These are phyloP conservation scores for Lasaia peninsularis DNA, from an alignment of 1,140 invertebrate species.

Conservation along the genomic window DNA sequence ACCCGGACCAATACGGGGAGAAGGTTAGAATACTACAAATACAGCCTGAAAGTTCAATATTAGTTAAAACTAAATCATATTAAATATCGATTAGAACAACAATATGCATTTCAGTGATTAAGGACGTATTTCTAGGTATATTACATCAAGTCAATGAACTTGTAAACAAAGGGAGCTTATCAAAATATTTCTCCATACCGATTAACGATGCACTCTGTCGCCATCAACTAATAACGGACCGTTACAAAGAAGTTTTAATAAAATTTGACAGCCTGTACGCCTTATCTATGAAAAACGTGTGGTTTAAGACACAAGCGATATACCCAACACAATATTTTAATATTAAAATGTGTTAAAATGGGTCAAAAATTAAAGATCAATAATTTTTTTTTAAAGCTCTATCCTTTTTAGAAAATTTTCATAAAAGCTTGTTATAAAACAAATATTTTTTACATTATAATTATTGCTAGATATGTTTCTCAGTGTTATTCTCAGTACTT, in stretches of 20 bases:
- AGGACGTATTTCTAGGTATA: constrained; percentile 31
- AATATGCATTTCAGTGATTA: constrained; percentile 27
- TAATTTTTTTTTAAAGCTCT: too few species aligned
- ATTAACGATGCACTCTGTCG: constrained; percentile 38
- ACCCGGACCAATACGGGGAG: too few species aligned
- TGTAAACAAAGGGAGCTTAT: constrained; percentile 52
- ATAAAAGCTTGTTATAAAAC: too few species aligned
- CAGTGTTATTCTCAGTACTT: too few species aligned
- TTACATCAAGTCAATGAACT: constrained; percentile 34
- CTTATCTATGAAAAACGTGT: constrained; percentile 41
- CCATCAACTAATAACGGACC: constrained; percentile 44
- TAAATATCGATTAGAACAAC: neutral
- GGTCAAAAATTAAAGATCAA: too few species aligned
- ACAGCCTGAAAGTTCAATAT: too few species aligned
- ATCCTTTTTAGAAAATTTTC: too few species aligned
- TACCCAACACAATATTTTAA: too few species aligned
- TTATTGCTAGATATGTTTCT: too few species aligned
- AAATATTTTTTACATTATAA: too few species aligned
- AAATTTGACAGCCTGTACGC: constrained; percentile 52
- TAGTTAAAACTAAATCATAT: neutral
- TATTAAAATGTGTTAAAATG: neutral
- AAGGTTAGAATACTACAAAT: too few species aligned
- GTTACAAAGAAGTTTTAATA: constrained; percentile 67
- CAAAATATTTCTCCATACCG: constrained; percentile 40
- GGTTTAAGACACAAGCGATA: constrained; percentile 22